phyloP scores from a whole-genome alignment of 1,140 invertebrate genomes.

The Drosophila nannoptera region DNA sequence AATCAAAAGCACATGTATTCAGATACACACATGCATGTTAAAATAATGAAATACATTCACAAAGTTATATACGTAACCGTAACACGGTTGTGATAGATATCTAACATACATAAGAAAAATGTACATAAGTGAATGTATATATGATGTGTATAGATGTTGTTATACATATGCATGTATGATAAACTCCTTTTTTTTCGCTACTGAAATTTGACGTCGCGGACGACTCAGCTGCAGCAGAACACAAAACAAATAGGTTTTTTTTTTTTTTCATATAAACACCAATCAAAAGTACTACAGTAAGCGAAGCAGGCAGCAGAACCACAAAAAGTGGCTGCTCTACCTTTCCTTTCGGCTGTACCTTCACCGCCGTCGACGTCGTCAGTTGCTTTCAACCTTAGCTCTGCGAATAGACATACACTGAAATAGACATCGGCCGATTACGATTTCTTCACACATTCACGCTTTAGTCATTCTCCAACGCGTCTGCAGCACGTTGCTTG shows the following conservation, averaged over 20 bases:
- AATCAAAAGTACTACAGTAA: conserved; percentile 43
- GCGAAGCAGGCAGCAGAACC: conserved; percentile 42
- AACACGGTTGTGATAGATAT: conserved; percentile 27
- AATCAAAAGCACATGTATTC: conserved; percentile 36
- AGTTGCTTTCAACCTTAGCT: conserved; percentile 69
- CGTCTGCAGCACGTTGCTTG: conserved; percentile 25
- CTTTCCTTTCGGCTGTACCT: conserved; percentile 52
- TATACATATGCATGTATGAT: conserved; percentile 41
- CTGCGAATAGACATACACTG: conserved; percentile 47
- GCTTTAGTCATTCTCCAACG: conserved; percentile 43
- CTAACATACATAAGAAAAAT: conserved; percentile 14
- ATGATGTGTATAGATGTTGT: conserved; percentile 10
- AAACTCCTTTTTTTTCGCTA: conserved; percentile 56
- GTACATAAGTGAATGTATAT: conserved; percentile 1
- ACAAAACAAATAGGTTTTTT: conserved; percentile 33
- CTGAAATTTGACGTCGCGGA: conserved; percentile 30
- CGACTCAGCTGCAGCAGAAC: conserved; percentile 37
- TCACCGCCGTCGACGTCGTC: conserved; percentile 20
- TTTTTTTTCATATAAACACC: conserved; percentile 15
- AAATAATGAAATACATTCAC: conserved; percentile 10
- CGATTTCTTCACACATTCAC: conserved; percentile 42
- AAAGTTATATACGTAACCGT: conserved; percentile 30
- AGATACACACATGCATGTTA: conserved; percentile 21
- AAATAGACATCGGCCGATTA: conserved; percentile 36
- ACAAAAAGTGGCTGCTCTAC: conserved; percentile 42